Evolutionary conservation across 1,140 invertebrate species (phyloP), one percentile per base, ranked within the genome.

Genomic region (Drosophila persimilis): DNA sequence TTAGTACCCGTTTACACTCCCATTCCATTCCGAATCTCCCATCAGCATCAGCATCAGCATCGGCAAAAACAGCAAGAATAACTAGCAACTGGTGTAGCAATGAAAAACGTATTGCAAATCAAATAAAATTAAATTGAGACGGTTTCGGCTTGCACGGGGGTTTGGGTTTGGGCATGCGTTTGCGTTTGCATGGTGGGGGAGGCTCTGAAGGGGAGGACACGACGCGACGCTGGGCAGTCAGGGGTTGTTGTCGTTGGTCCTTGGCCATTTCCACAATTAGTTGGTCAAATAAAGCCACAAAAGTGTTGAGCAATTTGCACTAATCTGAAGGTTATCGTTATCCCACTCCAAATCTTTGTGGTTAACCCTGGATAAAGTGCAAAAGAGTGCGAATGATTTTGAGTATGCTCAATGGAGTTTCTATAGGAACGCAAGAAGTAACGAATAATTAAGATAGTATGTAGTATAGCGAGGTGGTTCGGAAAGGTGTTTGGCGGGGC

Each of bases 121-220:
- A 86, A 86, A 86, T 88, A 86, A 81, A 86, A 86, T 86, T 85
- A 85, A 86, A 86, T 80, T 81, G 80, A 86, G 81, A 81, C 77
- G 51, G 43, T 55, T 73, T 67, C 44, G 39, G 80, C 22, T 41
- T 55, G 43, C 31, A 43, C 3, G 31, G 44, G 44, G 48, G 45
- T 39, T 15, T 46, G 9, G 13, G 47, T 24, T 4, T 24, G 24
- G 24, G 24, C 1, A 1, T 26, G 24, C 0, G 24, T 6, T 5
- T 26, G 24, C 0, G 8, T 31, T 0, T 9, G 8, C 31, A 9
- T n/a, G 44, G 39, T 35, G 53, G 58, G 56, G 75, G 80, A 64
- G 71, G 61, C 46, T 59, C 52, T 17, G 24, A 13, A 39, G 35
- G 35, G 35, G 11, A 13, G 35, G 35, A 2, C 29, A 7, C 24